Percentiles rank a stretch among this genome's conserved stretches.
phyloP scores from a whole-genome alignment of 1,140 invertebrate species.

The Leguminivora glycinivorella region DNA sequence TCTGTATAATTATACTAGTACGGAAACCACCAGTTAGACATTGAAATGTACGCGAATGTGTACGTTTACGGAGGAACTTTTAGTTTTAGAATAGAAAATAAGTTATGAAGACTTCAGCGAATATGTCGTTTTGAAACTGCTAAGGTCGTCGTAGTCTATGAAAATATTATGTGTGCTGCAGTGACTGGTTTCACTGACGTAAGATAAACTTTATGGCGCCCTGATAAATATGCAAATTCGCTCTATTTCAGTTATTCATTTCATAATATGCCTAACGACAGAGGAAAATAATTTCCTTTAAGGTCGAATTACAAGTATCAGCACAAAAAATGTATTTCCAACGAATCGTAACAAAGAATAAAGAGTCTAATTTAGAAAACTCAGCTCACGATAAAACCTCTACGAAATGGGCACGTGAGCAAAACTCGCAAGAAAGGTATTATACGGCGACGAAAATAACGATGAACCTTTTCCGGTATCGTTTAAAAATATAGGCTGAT shows the following conservation, averaged over 20 bases:
- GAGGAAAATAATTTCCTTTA: background rate
- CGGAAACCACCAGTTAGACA: too few relatives aligned
- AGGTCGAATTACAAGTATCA: background rate
- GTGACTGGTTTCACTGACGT: too few relatives aligned
- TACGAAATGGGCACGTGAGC: background rate
- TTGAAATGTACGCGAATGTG: too few relatives aligned
- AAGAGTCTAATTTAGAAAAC: background rate
- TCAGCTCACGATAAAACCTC: background rate
- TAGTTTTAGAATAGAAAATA: too few relatives aligned
- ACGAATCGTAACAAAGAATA: background rate
- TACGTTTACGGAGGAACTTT: too few relatives aligned
- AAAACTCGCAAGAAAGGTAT: background rate
- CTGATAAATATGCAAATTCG: too few relatives aligned
- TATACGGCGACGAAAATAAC: background rate
- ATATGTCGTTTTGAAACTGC: too few relatives aligned
- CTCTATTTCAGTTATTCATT: too few relatives aligned
- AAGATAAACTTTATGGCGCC: background rate
- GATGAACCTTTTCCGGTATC: background rate
- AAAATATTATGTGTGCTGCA: background rate
- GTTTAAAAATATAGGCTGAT: background rate
- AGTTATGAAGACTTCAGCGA: too few relatives aligned
- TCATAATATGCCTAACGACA: background rate
- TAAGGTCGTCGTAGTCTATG: too few relatives aligned
- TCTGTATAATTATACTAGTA: too few relatives aligned
- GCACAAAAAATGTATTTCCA: conserved; percentile 1